These are phyloP conservation scores for Drosophila merina DNA, from an alignment of 2,888 invertebrate genomes.

Conservation along the genomic window DNA sequence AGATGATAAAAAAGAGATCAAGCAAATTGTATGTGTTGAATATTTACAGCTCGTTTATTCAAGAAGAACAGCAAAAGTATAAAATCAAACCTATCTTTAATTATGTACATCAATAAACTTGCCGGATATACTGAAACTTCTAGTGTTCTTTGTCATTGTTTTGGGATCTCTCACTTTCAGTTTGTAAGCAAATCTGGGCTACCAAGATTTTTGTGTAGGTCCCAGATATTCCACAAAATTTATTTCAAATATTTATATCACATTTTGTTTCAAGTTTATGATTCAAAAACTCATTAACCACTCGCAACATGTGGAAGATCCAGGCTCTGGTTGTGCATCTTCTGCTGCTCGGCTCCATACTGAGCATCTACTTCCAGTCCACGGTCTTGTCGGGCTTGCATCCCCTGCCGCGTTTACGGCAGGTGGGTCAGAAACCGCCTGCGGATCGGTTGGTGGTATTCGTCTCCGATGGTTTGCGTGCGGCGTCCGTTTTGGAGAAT, in stretches of 20 bases:
- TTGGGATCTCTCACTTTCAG: neutral
- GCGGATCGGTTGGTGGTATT: conserved; percentile 93
- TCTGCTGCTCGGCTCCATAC: conserved; percentile 91
- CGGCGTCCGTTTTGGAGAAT: conserved; percentile 89
- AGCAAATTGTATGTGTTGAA: conserved; percentile 71
- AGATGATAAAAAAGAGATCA: conserved; percentile 62
- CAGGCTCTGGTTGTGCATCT: conserved; percentile 87
- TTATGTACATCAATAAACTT: conserved; percentile 68
- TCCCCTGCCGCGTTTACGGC: conserved; percentile 47
- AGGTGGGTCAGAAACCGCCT: conserved; percentile 69
- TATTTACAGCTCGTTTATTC: conserved; percentile 81
- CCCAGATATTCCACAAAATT: neutral
- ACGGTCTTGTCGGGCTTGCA: conserved; percentile 88
- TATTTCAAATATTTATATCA: neutral
- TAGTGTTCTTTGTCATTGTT: neutral
- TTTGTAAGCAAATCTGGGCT: neutral
- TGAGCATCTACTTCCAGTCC: conserved; percentile 96
- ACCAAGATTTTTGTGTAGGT: neutral
- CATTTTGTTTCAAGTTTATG: neutral
- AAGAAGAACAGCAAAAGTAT: conserved; percentile 58
- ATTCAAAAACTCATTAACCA: neutral
- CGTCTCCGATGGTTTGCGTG: conserved; percentile 95
- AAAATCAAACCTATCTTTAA: conserved; percentile 76
- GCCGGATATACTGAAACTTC: conserved; percentile 71
- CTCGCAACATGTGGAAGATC: conserved; percentile 77